Evolutionary conservation across 1,140 invertebrate genomes (phyloP), one percentile per base, ranked within the genome.

Genomic region (Trachymyrmex cornetzi): DNA sequence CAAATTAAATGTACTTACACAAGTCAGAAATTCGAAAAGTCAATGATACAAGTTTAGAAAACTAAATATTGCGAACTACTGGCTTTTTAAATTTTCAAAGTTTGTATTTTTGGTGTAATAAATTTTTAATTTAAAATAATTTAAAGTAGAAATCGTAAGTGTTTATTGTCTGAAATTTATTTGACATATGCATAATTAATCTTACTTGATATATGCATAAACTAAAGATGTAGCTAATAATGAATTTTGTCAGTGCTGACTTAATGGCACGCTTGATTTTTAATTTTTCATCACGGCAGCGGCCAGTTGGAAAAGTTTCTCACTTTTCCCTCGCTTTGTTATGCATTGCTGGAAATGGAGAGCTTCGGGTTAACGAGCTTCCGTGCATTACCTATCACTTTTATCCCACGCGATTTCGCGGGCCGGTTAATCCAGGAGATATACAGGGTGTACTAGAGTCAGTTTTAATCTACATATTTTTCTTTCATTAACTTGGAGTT

Each of bases 281-380:
- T 71, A 81, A 71, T 81, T 81, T 71, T 81, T 34, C 66, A 71
- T 81, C 53, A 24, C 50, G 16, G 16, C 30, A 53, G n/a, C 12
- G 64, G 66, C 30, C 64, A 71, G 34, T 71, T 22, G 77, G 30
- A 44, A 69, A 57, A 69, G 48, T 30, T 22, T n/a, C 48, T 53
- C 77, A 53, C n/a, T 69, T 57, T 48, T 81, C 30, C 9, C 50
- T n/a, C 50, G 50, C 16, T 81, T 81, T 81, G 79, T 71, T 81
- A 81, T 57, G 79, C 66, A 71, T 81, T 81, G 30, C 64, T 81
- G 79, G 66, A 81, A 81, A 81, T 81, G 79, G 66, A 57, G 53
- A 81, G 30, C 34, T 44, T 57, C 64, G 30, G 22, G 34, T 81
- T 81, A 81, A 81, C 79, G 50, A 59, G 66, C 30, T 69, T 57